phyloP scores from a whole-genome alignment of 1,140 invertebrate species.

The Hycleus phaleratus region DNA sequence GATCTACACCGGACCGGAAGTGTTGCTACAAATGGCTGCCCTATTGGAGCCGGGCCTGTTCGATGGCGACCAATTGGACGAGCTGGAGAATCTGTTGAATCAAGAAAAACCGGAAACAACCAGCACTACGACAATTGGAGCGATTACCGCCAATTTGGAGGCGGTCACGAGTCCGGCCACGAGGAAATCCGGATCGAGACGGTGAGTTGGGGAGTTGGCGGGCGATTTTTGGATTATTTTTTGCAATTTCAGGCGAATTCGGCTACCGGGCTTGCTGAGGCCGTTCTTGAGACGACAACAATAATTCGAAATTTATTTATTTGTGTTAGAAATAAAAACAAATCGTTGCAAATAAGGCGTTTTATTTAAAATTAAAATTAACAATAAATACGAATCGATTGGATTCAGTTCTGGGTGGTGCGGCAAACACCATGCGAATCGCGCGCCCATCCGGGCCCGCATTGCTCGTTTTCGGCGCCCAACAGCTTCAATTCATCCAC shows the following conservation, averaged over 20 bases:
- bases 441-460: conserved; percentile 50
- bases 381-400: conserved; percentile 10
- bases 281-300: conserved; percentile 3
- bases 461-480: conserved; percentile 50
- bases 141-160: neutral
- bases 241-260: neutral
- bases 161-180: neutral
- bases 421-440: conserved; percentile 48
- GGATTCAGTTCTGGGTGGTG: conserved; percentile 22
- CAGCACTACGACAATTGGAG: neutral
- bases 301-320: neutral
- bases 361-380: conserved; percentile 15
- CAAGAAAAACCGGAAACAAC: neutral
- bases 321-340: neutral
- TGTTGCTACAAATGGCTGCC: conserved; percentile 18
- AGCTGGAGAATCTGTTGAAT: neutral
- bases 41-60: conserved; percentile 1
- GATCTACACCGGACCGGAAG: conserved; percentile 54
- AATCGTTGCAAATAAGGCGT: neutral
- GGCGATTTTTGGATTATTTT: too few relatives aligned
- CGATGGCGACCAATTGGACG: neutral
- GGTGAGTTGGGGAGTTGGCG: too few relatives aligned
- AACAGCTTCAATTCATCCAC: conserved; percentile 43
- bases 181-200: too few relatives aligned
- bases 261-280: conserved; percentile 3